phyloP scores from a whole-genome alignment of 2,113 vertebrate genomes.

The Tympanuchus pallidicinctus region DNA sequence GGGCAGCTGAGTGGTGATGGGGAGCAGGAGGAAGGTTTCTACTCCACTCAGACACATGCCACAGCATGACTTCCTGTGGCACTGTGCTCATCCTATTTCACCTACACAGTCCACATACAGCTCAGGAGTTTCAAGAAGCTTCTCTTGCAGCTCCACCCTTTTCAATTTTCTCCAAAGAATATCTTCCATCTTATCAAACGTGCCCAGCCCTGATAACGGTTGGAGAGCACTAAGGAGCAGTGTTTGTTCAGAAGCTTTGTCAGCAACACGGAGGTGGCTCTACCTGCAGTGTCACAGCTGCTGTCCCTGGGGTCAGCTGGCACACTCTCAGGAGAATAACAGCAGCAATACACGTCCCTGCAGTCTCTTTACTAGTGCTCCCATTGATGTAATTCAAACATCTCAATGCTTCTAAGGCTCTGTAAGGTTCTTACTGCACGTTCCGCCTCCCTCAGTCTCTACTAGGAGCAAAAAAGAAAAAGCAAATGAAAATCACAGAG shows the following conservation, averaged over 20 bases:
- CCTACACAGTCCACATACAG: neutral
- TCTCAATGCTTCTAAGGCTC: neutral
- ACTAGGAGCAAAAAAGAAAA: neutral
- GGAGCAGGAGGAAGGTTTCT: neutral
- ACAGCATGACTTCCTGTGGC: neutral
- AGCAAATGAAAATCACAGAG: neutral
- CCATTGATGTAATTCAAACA: neutral
- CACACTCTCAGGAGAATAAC: neutral
- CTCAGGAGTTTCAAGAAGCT: neutral
- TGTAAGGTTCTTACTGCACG: fast-evolving
- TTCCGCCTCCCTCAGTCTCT: neutral
- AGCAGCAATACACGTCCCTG: neutral
- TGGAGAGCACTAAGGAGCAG: neutral
- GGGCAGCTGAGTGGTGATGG: fast-evolving
- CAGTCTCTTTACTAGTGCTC: neutral
- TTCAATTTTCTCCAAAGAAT: neutral
- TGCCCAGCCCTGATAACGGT: fast-evolving
- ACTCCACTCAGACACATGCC: neutral
- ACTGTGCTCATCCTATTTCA: neutral
- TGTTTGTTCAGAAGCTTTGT: neutral
- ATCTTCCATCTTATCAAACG: neutral
- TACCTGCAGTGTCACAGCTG: neutral
- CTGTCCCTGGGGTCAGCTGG: neutral
- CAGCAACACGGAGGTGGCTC: neutral
- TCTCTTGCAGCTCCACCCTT: neutral